These are phyloP conservation scores for Aphelinus atriplicis DNA, from an alignment of 1,140 invertebrate genomes.

Conservation along the genomic window DNA sequence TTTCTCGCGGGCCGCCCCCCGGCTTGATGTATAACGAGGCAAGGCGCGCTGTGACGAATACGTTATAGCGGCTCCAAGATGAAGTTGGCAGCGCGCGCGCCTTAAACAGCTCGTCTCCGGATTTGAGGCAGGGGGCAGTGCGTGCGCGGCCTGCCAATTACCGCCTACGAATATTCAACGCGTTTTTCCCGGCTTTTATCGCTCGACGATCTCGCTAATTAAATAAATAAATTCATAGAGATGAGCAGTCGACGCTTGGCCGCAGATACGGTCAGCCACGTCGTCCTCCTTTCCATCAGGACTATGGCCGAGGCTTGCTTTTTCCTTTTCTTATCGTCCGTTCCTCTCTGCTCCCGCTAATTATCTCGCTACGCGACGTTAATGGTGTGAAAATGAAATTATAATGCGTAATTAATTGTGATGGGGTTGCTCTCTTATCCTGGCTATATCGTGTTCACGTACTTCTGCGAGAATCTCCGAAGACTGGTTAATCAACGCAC, in stretches of 20 bases:
- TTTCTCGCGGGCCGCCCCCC: neutral
- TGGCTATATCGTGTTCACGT: too few relatives aligned
- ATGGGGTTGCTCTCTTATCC: too few relatives aligned
- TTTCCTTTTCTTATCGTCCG: too few relatives aligned
- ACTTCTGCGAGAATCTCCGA: too few relatives aligned
- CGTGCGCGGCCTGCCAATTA: conserved; percentile 47
- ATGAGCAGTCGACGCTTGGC: neutral
- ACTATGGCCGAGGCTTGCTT: too few relatives aligned
- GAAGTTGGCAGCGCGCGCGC: conserved; percentile 42
- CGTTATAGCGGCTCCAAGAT: conserved; percentile 42
- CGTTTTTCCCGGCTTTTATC: conserved; percentile 4
- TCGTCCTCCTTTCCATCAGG: too few relatives aligned
- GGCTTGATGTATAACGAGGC: conserved; percentile 54
- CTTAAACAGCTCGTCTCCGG: conserved; percentile 45
- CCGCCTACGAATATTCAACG: conserved; percentile 41
- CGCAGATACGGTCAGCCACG: too few relatives aligned
- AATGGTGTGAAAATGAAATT: too few relatives aligned
- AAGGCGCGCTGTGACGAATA: conserved; percentile 52
- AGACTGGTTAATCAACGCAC: too few relatives aligned
- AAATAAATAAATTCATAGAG: conserved; percentile 34
- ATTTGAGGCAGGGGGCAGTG: conserved; percentile 19
- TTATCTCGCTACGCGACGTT: too few relatives aligned
- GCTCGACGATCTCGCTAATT: conserved; percentile 22
- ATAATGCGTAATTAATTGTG: too few relatives aligned
- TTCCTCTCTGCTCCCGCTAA: too few relatives aligned